Evolutionary conservation across 2,797 vertebrate genomes (phyloP), one percentile per base, ranked within the genome.

Genomic region (Oreochromis grahami): DNA sequence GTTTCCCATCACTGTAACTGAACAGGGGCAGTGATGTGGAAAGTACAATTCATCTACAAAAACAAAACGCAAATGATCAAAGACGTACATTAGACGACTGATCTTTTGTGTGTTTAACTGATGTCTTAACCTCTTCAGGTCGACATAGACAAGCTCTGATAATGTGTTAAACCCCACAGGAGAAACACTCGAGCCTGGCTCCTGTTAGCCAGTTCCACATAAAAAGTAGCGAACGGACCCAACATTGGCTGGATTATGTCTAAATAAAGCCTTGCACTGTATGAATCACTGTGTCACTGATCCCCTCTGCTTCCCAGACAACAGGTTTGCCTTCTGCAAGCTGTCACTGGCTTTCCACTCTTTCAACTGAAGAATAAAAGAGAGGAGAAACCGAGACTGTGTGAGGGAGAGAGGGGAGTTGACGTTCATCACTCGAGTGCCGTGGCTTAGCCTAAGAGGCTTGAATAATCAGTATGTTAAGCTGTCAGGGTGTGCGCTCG

Each of bases 391-490:
- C 56, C 11, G 80, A 87, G 83, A 87, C 79, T 79, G 80, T 83
- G 83, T 58, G 82, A 86, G 87, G 86, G 84, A 88, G 90, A 90
- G 92, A 90, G 91, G 84, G 87, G 91, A 93, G 94, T 90, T 93
- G 94, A 95, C 93, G 91, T 93, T 96, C 92, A 91, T 96, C 95
- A 96, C 89, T 92, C 92, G 91, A 94, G 91, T 92, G 93, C 93
- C 87, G 89, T 90, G 92, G 96, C 96, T 96, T 96, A 96, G 93
- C 84, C 86, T 96, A 96, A 96, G 96, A 96, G 93, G 95, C 95
- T 96, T 96, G 95, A 96, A 96, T 96, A 96, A 96, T 97, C 96
- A 96, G 94, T 92, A 91, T 94, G 94, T 95, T 96, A 96, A 96
- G 96, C 95, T 95, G 95, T 94, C 94, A 92, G 93, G 89, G 88